Evolutionary conservation across 30 jellyfish, hydroid and myxozoan genomes (phyloP).

Genomic region (Aurelia coerulea): DNA sequence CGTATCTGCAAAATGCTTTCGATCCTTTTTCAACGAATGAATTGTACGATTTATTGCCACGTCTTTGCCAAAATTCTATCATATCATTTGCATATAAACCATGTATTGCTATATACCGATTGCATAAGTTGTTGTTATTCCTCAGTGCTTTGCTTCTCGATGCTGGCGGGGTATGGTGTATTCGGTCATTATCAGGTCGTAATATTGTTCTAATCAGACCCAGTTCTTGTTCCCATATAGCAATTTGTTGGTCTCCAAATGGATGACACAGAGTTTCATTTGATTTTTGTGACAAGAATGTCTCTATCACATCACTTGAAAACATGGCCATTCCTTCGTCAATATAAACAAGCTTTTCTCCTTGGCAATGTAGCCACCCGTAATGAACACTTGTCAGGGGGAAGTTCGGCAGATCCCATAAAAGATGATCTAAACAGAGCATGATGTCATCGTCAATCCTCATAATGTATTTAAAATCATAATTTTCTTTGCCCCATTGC

Average conservation of each 20-base stretch:
- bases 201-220: slow-evolving; percentile 15
- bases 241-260: slow-evolving; percentile 76
- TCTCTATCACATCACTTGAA: slow-evolving; percentile 42
- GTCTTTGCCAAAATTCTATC: slow-evolving; percentile 63
- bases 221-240: slow-evolving; percentile 64
- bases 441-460: slow-evolving; percentile 73
- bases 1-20: slow-evolving; percentile 12
- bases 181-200: slow-evolving; percentile 53
- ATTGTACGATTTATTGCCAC: slow-evolving; percentile 57
- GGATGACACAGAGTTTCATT: slow-evolving; percentile 65
- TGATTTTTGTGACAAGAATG: slow-evolving; percentile 60
- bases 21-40: slow-evolving; percentile 8
- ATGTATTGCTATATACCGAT: slow-evolving; percentile 68
- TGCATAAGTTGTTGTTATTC: slow-evolving; percentile 20
- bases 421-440: slow-evolving; percentile 71
- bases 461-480: slow-evolving; percentile 27
- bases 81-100: slow-evolving; percentile 59
- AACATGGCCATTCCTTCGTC: slow-evolving; percentile 74
- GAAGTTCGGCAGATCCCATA: slow-evolving; percentile 63
- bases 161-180: slow-evolving; percentile 81
- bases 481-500: slow-evolving; percentile 66
- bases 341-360: slow-evolving; percentile 37
- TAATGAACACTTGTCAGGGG: slow-evolving; percentile 39
- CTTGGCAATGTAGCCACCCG: slow-evolving; percentile 83
- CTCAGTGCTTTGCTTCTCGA: slow-evolving; percentile 28